Evolutionary conservation across 2,888 invertebrate genomes (phyloP), one percentile per base, ranked within the genome.

Genomic region (Tyria jacobaeae): DNA sequence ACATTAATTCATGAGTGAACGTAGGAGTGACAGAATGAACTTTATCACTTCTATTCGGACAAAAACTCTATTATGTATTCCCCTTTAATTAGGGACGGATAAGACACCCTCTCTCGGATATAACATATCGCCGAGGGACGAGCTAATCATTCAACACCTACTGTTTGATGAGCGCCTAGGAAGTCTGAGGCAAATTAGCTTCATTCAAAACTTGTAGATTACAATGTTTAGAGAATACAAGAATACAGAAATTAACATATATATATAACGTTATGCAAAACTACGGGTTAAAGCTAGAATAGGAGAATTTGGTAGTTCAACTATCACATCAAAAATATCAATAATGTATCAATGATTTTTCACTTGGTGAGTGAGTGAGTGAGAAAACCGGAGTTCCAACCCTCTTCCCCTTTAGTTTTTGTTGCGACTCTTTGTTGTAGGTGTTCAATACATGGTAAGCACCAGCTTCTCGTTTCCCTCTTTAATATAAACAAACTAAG

Each of bases 41-140:
- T 72, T 72, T 69, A 70, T 74, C 60, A 63, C 58, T 57, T 64
- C 66, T 59, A 64, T 75, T 69, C 48, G 49, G 47, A 69, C 64
- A 72, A 75, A 75, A 72, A 70, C 63, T 72, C 70, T 62, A 70
- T 74, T 74, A 72, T 64, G 70, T 65, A 75, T 70, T 75, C 75
- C 63, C 58, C 58, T 72, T 74, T 75, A 74, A 74, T 75, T 74
- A 74, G 60, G 41, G 21, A 37, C n/a, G 61, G 64, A 66, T 60
- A 58, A 59, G 60, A 37, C 55, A n/a, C 37, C 61, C 49, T 58
- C 68, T 59, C 55, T 60, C 47, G 57, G 61, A 60, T 63, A 63
- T 76, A 76, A 76, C 56, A 76, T 73, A 73, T 71, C 56, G 64
- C 34, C 50, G 57, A 55, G 69, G 44, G 65, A 50, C 31, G 55